Base-by-base conservation (phyloP, 2,888 invertebrate genomes). In the Pandemis heparana region DNA sequence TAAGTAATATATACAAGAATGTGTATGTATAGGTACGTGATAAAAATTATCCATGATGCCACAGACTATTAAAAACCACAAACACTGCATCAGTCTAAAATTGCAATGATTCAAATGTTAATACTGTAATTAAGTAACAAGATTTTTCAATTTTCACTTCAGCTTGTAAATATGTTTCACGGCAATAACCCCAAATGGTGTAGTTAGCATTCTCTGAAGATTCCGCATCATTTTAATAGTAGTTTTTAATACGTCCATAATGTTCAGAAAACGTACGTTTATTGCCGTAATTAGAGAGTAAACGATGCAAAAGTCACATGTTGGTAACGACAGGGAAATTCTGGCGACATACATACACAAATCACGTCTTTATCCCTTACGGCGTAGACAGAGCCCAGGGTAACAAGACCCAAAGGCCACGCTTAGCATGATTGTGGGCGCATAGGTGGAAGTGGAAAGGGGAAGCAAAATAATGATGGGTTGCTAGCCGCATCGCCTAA, bases 291-390 rank as follows among this genome's bases (percentile, higher is more conserved):
- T 70, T 70, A 60, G 53, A 38, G 16, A 64, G 18, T 39, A 43
- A 60, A 64, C 23, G 32, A 74, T 53, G 41, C 62, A 48, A 18
- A 43, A 65, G 74, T 74, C 70, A 74, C 69, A 70, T 61, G 69
- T 41, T n/a, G 18, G 14, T 9, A 39, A 63, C 63, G 64, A 38
- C 16, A 32, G 16, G 18, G 68, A 64, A 68, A 64, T 60, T 67
- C 6, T 59, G 7, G 12, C 16, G 59, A 38, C 23, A 32, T 32
- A 32, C 23, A 32, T 32, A 32, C 23, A 32, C 23, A 32, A 4
- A 32, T 32, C 23, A 32, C 23, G 23, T 32, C 23, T 32, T 32
- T 32, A 32, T 41, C 41, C 41, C 41, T 41, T 41, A 41, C 41
- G 23, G 23, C n/a, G n/a, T n/a, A n/a, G 23, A 32, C 23, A 32